Percentiles rank a stretch among this genome's conserved stretches.
phyloP scores from a whole-genome alignment of 2,888 invertebrate species.

The Automeris io region DNA sequence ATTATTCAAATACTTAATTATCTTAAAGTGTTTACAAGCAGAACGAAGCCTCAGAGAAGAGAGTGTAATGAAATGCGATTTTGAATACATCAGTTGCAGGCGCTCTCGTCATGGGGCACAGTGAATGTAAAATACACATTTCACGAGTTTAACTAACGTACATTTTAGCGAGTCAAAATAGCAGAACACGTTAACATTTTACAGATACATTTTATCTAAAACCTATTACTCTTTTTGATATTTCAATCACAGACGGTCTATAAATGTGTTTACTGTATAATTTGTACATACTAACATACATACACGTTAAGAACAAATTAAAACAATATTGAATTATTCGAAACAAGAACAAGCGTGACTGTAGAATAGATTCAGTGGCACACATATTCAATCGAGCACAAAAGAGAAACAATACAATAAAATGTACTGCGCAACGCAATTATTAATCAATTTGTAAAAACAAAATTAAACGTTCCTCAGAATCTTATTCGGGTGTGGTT shows the following conservation, averaged over 20 bases:
- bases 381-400: conserved; percentile 38
- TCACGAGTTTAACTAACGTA: conserved; percentile 14
- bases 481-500: background rate
- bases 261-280: background rate
- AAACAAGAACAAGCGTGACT: conserved; percentile 17
- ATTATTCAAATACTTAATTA: too few species aligned
- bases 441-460: conserved; percentile 41
- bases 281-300: background rate
- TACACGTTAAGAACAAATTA: background rate
- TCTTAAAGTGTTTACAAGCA: too few species aligned
- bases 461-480: conserved; percentile 11
- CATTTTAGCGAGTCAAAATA: conserved; percentile 8
- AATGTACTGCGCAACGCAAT: conserved; percentile 27
- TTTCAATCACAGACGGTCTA: background rate
- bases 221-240: background rate
- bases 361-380: conserved; percentile 25
- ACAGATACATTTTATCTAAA: conserved; percentile 8
- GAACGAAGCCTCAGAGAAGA: conserved; percentile 14
- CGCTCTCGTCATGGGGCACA: conserved; percentile 27
- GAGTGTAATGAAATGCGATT: conserved; percentile 25
- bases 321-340: conserved; percentile 8
- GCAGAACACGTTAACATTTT: conserved; percentile 9
- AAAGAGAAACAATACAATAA: conserved; percentile 30
- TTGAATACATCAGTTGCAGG: conserved; percentile 29
- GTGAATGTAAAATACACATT: conserved; percentile 19